Conservation (phyloP, 2,888 invertebrate genomes). For the Orthosia cruda region DNA sequence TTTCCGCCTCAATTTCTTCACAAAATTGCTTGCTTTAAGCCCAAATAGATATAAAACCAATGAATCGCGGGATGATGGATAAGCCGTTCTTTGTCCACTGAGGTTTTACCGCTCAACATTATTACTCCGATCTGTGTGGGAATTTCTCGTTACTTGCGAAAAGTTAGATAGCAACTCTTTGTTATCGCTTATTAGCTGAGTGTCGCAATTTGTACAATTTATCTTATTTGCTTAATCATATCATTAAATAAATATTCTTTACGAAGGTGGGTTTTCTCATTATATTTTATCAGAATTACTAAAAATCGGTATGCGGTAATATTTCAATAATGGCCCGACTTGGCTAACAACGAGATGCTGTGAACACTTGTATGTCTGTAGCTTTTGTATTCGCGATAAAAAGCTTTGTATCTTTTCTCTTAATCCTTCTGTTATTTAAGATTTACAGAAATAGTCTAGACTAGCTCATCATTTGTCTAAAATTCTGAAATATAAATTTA, state of each 20-base stretch:
- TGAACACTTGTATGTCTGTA: background rate
- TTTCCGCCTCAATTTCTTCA: slow-evolving; percentile 60
- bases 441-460: background rate
- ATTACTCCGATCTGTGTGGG: slow-evolving; percentile 29
- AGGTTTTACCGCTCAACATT: slow-evolving; percentile 45
- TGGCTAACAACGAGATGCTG: background rate
- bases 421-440: background rate
- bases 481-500: too few relatives aligned
- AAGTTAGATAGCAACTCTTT: slow-evolving; percentile 20
- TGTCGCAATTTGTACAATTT: slow-evolving; percentile 26
- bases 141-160: slow-evolving; percentile 33
- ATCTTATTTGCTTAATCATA: slow-evolving; percentile 40
- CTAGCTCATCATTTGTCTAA: background rate
- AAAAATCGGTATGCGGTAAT: slow-evolving; percentile 2
- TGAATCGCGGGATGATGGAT: slow-evolving; percentile 54
- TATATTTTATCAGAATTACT: slow-evolving; percentile 22
- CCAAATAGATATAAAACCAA: slow-evolving; percentile 58
- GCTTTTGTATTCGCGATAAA: background rate
- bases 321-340: background rate
- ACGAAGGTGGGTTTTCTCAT: slow-evolving; percentile 1
- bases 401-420: background rate
- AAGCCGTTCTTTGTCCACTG: slow-evolving; percentile 53
- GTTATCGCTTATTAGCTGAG: slow-evolving; percentile 32
- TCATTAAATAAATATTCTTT: slow-evolving; percentile 25
- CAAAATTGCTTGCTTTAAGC: slow-evolving; percentile 53